Evolutionary conservation across 2,797 vertebrate species (phyloP).

Genomic region (Rhodeus uyekii): DNA sequence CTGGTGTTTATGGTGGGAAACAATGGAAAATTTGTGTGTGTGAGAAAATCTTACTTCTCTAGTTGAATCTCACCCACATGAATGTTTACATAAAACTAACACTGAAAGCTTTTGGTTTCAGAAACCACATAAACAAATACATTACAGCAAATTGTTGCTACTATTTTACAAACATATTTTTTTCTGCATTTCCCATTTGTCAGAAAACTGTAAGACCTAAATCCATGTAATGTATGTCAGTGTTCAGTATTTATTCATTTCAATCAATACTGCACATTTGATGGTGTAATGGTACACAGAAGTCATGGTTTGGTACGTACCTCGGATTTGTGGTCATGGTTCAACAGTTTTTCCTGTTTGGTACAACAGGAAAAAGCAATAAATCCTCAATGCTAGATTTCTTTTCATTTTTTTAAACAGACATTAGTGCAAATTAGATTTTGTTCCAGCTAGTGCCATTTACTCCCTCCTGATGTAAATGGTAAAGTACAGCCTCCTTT

Average conservation of each 20-base stretch:
- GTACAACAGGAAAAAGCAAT: too few relatives aligned
- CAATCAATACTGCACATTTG: neutral
- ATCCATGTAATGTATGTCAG: neutral
- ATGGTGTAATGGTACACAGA: too few relatives aligned
- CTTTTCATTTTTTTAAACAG: too few relatives aligned
- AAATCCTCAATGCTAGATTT: too few relatives aligned
- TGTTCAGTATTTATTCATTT: neutral
- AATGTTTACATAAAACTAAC: constrained; percentile 8
- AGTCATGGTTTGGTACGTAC: too few relatives aligned
- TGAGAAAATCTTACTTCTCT: constrained; percentile 7
- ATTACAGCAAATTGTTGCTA: neutral
- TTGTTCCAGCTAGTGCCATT: too few relatives aligned
- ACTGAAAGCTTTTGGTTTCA: neutral
- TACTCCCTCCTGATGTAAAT: too few relatives aligned
- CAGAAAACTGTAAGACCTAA: neutral
- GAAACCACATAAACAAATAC: neutral
- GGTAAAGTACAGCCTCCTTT: too few relatives aligned
- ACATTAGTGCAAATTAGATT: too few relatives aligned
- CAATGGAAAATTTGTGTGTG: constrained; percentile 9
- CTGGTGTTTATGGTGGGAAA: constrained; percentile 32
- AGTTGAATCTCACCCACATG: constrained; percentile 17
- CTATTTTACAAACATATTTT: neutral
- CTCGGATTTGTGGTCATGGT: too few relatives aligned
- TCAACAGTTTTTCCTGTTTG: too few relatives aligned
- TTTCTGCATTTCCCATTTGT: neutral